Evolutionary conservation across 2,113 vertebrate genomes (phyloP).

Genomic region (Gopherus flavomarginatus): DNA sequence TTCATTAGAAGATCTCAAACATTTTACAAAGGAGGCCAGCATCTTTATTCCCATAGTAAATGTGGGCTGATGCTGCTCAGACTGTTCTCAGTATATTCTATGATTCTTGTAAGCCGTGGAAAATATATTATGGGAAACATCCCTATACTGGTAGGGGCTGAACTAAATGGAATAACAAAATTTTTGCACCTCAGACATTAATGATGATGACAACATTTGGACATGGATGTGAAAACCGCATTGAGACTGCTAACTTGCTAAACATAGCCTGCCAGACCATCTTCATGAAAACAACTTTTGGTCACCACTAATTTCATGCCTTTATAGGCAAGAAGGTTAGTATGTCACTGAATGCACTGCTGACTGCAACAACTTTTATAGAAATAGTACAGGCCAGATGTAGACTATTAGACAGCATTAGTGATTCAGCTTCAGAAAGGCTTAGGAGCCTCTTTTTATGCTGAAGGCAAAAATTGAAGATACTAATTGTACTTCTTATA

Average conservation of each 20-base stretch:
- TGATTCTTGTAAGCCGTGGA: background rate
- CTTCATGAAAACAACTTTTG: background rate
- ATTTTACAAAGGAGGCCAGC: background rate
- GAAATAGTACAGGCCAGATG: constrained; percentile 69
- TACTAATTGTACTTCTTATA: constrained; percentile 78
- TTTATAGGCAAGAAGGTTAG: background rate
- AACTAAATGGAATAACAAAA: background rate
- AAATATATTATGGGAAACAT: background rate
- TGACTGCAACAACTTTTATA: constrained; percentile 19
- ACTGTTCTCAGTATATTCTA: background rate
- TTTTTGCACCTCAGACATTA: background rate
- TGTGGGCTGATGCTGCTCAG: background rate
- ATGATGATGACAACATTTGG: background rate
- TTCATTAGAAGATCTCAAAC: background rate
- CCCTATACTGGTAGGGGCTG: background rate
- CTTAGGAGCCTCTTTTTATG: constrained; percentile 65
- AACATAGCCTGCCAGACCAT: background rate
- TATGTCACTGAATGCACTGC: background rate
- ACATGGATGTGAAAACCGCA: background rate
- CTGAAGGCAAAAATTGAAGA: constrained; percentile 73
- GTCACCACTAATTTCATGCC: background rate
- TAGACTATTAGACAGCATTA: constrained; percentile 75
- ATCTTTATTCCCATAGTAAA: background rate
- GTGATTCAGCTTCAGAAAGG: constrained; percentile 65
- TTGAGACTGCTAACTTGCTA: background rate